Evolutionary conservation across 2,797 vertebrate species (phyloP).

Genomic region (Sylvia borin): DNA sequence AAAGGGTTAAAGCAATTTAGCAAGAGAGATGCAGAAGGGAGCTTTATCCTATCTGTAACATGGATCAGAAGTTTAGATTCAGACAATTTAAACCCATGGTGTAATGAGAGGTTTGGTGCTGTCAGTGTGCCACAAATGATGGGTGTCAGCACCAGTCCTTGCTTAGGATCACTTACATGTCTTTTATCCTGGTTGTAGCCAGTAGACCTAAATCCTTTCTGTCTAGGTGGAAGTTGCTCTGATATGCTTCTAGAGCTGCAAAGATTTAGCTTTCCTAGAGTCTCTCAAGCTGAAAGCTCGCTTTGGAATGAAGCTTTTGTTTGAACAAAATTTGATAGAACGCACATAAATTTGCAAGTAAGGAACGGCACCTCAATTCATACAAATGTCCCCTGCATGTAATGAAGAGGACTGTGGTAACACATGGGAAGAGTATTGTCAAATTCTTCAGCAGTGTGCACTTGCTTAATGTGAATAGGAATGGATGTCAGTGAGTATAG

Average conservation of each 20-base stretch:
- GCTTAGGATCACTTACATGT: neutral
- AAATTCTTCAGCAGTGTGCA: neutral
- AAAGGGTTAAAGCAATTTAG: neutral
- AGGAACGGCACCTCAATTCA: neutral
- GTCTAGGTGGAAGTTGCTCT: neutral
- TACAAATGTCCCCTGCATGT: accelerated
- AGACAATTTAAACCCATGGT: neutral
- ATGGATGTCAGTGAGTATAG: neutral
- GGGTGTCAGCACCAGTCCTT: neutral
- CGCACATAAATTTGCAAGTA: accelerated
- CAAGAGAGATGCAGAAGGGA: neutral
- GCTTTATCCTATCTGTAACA: neutral
- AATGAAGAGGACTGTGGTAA: neutral
- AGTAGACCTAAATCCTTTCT: neutral
- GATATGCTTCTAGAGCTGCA: neutral
- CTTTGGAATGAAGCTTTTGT: accelerated
- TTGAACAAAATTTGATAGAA: neutral
- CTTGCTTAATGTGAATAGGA: neutral
- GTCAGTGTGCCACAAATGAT: neutral
- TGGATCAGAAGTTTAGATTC: neutral
- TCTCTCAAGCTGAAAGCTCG: neutral
- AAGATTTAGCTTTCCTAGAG: neutral
- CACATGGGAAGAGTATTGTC: neutral
- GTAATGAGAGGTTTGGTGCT: neutral
- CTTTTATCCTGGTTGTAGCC: neutral